These are phyloP conservation scores for Acleris sparsana DNA, from an alignment of 2,888 invertebrate genomes.

Conservation along the genomic window DNA sequence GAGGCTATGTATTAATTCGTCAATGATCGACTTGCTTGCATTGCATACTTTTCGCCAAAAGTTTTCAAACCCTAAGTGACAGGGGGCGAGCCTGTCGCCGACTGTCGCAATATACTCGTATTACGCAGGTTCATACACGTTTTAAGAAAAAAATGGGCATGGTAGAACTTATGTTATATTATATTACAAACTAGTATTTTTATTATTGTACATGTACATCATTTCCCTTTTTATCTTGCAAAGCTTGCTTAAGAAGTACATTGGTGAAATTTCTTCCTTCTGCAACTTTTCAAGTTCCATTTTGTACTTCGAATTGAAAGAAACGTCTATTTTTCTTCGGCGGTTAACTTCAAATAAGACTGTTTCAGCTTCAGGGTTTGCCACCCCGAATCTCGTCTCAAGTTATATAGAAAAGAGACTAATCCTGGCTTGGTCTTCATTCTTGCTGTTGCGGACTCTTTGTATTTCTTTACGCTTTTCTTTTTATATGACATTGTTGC, in stretches of 20 bases:
- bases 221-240: background rate
- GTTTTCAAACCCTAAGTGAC: no score
- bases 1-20: no score
- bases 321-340: background rate
- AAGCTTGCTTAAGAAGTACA: background rate
- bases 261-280: background rate
- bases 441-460: no score
- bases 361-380: conserved; percentile 3
- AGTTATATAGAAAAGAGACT: conserved; percentile 10
- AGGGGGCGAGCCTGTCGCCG: no score
- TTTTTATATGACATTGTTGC: no score
- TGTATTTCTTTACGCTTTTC: no score
- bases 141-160: no score
- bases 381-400: background rate
- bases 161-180: background rate
- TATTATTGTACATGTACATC: background rate
- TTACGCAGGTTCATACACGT: no score
- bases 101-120: no score
- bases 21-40: no score
- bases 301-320: background rate
- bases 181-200: background rate
- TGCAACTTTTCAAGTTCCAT: background rate
- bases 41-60: no score
- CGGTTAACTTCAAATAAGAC: background rate
- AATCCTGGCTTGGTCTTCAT: conserved; percentile 19